Percentiles rank a stretch among this genome's conserved stretches.
These are phyloP conservation scores for Agrilus planipennis DNA, from an alignment of 1,140 invertebrate genomes.

Conservation along the genomic window DNA sequence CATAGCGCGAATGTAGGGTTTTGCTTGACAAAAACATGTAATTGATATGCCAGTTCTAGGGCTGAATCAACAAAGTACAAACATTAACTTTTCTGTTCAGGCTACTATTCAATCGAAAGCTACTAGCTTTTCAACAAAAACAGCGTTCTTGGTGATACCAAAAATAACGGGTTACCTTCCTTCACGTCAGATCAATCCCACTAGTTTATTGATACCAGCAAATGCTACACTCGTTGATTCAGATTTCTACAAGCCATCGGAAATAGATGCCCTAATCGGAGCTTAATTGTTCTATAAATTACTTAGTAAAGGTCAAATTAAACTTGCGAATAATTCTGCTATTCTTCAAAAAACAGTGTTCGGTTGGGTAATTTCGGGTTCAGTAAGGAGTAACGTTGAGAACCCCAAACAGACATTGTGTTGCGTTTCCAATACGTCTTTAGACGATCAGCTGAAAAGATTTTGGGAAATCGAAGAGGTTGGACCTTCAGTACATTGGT, in stretches of 20 bases:
- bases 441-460: not conserved
- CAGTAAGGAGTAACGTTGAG: not conserved
- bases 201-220: not conserved
- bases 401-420: not conserved
- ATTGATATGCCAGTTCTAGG: not conserved
- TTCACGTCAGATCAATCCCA: not conserved
- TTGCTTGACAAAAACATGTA: not conserved
- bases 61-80: not conserved
- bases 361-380: constrained; percentile 2
- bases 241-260: not conserved
- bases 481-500: not conserved
- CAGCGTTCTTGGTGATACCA: not conserved
- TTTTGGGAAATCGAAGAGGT: constrained; percentile 6
- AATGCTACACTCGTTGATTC: constrained; percentile 3
- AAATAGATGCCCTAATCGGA: constrained; percentile 4
- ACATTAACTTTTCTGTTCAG: not conserved
- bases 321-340: not conserved
- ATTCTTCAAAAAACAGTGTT: constrained; percentile 3
- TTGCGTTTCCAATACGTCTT: not conserved
- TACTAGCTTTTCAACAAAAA: not conserved
- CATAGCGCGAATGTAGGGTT: not conserved
- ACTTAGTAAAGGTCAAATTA: constrained; percentile 10
- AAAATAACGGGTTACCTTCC: constrained; percentile 2
- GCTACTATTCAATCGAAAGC: not conserved
- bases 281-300: constrained; percentile 6